Evolutionary conservation across 2,888 invertebrate species (phyloP), one percentile per base, ranked within the genome.

Genomic region (Ornithoptera priamus): DNA sequence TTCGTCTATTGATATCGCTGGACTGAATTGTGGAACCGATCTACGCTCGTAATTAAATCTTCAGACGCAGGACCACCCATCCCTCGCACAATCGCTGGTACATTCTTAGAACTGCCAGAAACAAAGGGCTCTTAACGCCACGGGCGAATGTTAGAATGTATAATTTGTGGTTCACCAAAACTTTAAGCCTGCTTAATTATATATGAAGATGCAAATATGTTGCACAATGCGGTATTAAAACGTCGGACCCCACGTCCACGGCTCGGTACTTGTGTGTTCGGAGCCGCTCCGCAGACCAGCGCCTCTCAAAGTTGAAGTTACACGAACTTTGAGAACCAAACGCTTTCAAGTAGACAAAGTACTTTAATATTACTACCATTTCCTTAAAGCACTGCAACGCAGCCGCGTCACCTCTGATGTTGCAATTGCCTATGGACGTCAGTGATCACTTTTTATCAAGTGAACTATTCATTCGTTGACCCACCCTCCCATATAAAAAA

Each of bases 81-180:
- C 63, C 58, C 59, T 56, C n/a, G 10, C 53, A 22, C 36, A 18
- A 8, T 67, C 62, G 56, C 36, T 15, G 18, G 58, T 20, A 4
- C 22, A 60, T 77, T 75, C 76, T 75, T 69, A 73, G 78, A 77
- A 78, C 60, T 46, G 69, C 65, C 70, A 59, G 70, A 76, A 76
- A 78, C 79, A 78, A 79, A 78, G 72, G 75, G 71, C 76, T 66
- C 65, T 77, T 76, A 76, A 72, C 67, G 64, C 72, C 64, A 64
- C 70, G 66, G 69, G 72, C 73, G 70, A 65, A 72, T 70, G 71
- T 77, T 76, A 77, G 74, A 75, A 74, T 72, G 65, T 69, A 71
- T 76, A 75, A 75, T 77, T 76, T 76, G 77, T 75, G 75, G 77
- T 74, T 72, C 62, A 69, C 71, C 72, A 67, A 73, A 74, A 68